A percentile compares a stretch with the other conserved stretches of the same genome.
Conservation (phyloP, 2,888 invertebrate species). For the Leucania comma region DNA sequence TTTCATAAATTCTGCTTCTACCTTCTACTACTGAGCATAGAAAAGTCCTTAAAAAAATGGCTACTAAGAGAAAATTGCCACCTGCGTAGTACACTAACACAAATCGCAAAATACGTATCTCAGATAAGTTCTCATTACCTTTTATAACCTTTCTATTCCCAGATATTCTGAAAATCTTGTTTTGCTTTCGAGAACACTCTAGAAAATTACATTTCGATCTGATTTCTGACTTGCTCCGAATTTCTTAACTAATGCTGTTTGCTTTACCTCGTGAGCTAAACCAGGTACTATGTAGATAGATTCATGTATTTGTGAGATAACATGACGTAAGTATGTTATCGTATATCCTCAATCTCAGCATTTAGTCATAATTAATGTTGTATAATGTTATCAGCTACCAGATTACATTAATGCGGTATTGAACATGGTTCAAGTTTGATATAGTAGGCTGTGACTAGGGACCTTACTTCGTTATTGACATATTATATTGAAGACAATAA, state of each 20-base stretch:
- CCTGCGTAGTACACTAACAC: not conserved
- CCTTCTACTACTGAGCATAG: not conserved
- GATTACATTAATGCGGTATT: constrained; percentile 35
- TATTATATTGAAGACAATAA: not conserved
- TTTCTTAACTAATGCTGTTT: constrained; percentile 22
- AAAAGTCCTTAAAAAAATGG: constrained; percentile 7
- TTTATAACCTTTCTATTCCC: not conserved
- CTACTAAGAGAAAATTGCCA: not conserved
- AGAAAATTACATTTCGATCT: constrained; percentile 29
- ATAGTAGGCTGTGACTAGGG: not conserved
- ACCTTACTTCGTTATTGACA: not conserved
- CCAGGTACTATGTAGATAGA: constrained; percentile 12
- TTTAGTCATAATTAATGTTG: constrained; percentile 43
- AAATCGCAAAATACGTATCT: constrained; percentile 11
- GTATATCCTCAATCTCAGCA: constrained; percentile 18
- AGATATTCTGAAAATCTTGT: constrained; percentile 6
- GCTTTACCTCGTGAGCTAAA: constrained; percentile 18
- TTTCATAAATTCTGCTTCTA: not conserved
- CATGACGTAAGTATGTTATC: constrained; percentile 28
- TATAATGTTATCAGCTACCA: constrained; percentile 39
- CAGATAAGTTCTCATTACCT: not conserved
- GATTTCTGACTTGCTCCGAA: constrained; percentile 38
- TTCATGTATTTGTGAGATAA: constrained; percentile 22
- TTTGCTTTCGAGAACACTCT: constrained; percentile 38
- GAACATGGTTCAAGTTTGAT: constrained; percentile 25